Evolutionary conservation across 2,888 invertebrate genomes (phyloP).

Genomic region (Peribatodes rhomboidaria): DNA sequence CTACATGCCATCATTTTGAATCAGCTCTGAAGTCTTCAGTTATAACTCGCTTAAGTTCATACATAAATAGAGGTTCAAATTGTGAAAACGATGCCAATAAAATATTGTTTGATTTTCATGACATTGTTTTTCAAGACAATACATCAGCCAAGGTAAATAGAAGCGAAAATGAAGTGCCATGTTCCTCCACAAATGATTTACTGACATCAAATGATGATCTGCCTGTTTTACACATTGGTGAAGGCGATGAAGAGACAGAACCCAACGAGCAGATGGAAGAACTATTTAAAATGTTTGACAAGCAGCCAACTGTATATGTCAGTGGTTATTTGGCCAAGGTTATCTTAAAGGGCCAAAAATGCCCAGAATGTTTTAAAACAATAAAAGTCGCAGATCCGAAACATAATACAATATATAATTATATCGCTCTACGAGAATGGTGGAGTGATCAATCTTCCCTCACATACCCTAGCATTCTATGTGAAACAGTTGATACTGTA

Average conservation of each 20-base stretch:
- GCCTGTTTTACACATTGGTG: not conserved
- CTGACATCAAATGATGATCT: not conserved
- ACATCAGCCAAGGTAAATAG: too few relatives aligned
- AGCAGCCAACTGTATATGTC: slow-evolving; percentile 1
- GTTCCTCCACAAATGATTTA: not conserved
- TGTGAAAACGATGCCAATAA: not conserved
- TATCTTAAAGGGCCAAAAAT: slow-evolving; percentile 1
- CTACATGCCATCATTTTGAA: slow-evolving; percentile 4
- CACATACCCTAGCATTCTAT: not conserved
- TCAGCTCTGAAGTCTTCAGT: not conserved
- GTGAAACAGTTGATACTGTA: not conserved
- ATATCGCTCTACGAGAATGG: slow-evolving; percentile 3
- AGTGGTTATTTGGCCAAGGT: too few relatives aligned
- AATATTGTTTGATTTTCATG: slow-evolving; percentile 8
- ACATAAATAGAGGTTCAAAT: not conserved
- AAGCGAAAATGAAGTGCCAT: not conserved
- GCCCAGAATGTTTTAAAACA: not conserved
- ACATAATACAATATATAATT: not conserved
- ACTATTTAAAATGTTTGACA: not conserved
- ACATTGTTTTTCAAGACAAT: not conserved
- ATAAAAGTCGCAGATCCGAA: not conserved
- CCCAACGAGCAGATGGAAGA: not conserved
- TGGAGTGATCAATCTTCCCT: not conserved
- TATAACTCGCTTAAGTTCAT: not conserved
- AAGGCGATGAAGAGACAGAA: not conserved